A percentile compares a stretch with the other conserved stretches of the same genome.
Evolutionary conservation across 1,140 invertebrate genomes (phyloP).

Genomic region (Leptinotarsa texana): DNA sequence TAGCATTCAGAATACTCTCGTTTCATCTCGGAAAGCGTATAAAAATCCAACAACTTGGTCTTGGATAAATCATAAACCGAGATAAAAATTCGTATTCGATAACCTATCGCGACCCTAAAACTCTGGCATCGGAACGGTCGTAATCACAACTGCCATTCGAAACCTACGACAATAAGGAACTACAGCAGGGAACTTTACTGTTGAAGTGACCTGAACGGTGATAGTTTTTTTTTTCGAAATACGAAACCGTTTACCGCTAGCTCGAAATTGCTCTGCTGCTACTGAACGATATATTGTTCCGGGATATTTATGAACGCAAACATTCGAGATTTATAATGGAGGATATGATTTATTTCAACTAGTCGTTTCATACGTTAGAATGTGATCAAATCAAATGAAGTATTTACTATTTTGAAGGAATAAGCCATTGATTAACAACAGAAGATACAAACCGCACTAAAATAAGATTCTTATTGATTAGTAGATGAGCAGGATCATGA

Average conservation of each 20-base stretch:
- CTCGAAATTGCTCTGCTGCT: constrained; percentile 13
- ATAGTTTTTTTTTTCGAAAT: constrained; percentile 18
- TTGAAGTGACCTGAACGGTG: constrained; percentile 16
- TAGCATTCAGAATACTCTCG: too few species aligned
- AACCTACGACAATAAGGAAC: constrained; percentile 16
- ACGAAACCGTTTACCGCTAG: constrained; percentile 19
- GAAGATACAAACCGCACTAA: too few species aligned
- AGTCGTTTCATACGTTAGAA: too few species aligned
- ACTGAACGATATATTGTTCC: constrained; percentile 24
- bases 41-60: too few species aligned
- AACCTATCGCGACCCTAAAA: not conserved
- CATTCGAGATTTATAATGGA: not conserved
- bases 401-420: too few species aligned
- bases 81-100: not conserved
- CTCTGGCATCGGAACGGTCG: not conserved
- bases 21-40: too few species aligned
- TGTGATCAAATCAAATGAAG: too few species aligned
- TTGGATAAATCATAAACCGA: not conserved
- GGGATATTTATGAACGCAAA: not conserved
- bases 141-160: not conserved
- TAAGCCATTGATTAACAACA: too few species aligned
- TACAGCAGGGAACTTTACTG: constrained; percentile 11
- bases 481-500: too few species aligned
- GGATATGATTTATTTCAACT: not conserved
- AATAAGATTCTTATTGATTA: too few species aligned